phyloP scores from a whole-genome alignment of 2,797 vertebrate species.

The Rhinatrema bivittatum region DNA sequence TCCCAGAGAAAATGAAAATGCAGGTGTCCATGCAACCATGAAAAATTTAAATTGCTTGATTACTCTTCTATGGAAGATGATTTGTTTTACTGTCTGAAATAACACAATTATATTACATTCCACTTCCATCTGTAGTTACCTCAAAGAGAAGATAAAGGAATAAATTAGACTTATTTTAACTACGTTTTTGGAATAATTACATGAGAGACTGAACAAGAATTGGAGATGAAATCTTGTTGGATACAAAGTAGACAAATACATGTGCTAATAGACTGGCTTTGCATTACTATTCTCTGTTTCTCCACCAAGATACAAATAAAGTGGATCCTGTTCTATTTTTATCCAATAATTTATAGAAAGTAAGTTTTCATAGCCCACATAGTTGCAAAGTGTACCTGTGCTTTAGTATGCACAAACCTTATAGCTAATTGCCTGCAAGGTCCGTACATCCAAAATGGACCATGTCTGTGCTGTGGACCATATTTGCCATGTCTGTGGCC shows the following conservation, averaged over 20 bases:
- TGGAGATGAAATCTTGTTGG: constrained; percentile 15
- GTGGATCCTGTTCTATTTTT: too few relatives aligned
- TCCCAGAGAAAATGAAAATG: constrained; percentile 27
- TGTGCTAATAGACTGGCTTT: too few relatives aligned
- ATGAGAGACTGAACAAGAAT: constrained; percentile 9
- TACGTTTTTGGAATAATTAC: constrained; percentile 28
- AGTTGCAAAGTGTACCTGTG: too few relatives aligned
- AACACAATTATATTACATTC: constrained; percentile 31
- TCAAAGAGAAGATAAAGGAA: constrained; percentile 37
- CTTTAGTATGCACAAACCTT: too few relatives aligned
- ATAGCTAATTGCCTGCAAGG: too few relatives aligned
- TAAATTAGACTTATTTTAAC: constrained; percentile 31
- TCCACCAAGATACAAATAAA: too few relatives aligned
- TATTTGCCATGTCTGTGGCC: too few relatives aligned
- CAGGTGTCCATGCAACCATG: constrained; percentile 32
- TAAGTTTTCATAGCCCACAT: too few relatives aligned
- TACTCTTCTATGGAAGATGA: constrained; percentile 33
- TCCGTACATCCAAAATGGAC: too few relatives aligned
- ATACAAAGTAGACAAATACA: constrained; percentile 3
- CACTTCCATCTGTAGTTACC: constrained; percentile 27
- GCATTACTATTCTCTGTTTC: too few relatives aligned
- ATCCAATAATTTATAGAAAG: too few relatives aligned
- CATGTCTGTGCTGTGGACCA: too few relatives aligned
- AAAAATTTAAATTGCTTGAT: constrained; percentile 41
- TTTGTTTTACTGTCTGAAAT: constrained; percentile 48